Evolutionary conservation across 2,113 vertebrate genomes (phyloP), one percentile per base, ranked within the genome.

Genomic region (Pelodiscus sinensis): DNA sequence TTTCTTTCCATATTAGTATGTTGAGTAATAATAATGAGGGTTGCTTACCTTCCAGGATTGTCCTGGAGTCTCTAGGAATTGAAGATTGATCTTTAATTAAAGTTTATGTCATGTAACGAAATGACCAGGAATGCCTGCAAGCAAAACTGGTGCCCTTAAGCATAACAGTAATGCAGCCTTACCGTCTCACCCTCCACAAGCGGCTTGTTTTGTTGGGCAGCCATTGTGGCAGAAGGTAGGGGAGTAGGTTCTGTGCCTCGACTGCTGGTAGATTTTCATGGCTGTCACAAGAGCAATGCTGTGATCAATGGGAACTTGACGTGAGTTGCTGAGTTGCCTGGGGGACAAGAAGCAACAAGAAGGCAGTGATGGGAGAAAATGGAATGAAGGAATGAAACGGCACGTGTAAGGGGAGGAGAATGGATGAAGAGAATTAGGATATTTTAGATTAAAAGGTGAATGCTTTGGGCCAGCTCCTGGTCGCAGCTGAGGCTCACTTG

Each of bases 251-350:
- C n/a, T 38, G n/a, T n/a, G n/a, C 16, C n/a, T 71, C 73, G 57
- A 22, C 0, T 0, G 4, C 8, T 55, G 35, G 54, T 13, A n/a
- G 51, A 29, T 77, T 16, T 38, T 85, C 19, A 29, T 38, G n/a
- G 2, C 21, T 86, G 73, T 1, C 18, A 35, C n/a, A 15, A 62
- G 27, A 29, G 14, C 12, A 29, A 14, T 35, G 8, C n/a, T 71
- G 68, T n/a, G 68, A 71, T 18, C 21, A 38, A 71, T 71, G 68
- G n/a, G 31, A 75, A 44, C 21, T 13, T 7, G 9, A 27, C n/a
- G 15, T 18, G 62, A 31, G 15, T 65, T 65, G 15, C 31, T 65
- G 62, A 65, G 29, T 65, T 21, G n/a, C 35, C 2, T 35, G 35
- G 9, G 19, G 71, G 71, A n/a, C n/a, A n/a, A 22, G 71, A 44